Percentiles rank a stretch among this genome's conserved stretches.
Evolutionary conservation across 1,140 invertebrate species (phyloP).

Genomic region (Sycophila sp.): DNA sequence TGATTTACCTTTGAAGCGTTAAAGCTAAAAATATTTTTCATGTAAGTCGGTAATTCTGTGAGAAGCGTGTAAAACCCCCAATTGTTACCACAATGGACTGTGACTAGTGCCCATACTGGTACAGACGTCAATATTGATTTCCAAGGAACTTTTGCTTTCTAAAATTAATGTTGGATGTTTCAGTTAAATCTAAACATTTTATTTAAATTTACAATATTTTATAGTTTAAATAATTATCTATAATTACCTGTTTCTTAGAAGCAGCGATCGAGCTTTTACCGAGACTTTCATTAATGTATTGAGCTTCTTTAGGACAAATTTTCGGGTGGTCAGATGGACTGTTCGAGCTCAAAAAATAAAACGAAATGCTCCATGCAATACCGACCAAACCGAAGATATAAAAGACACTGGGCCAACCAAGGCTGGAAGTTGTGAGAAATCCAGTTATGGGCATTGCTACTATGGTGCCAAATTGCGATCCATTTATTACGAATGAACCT

Average conservation of each 20-base stretch:
- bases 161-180: too few relatives aligned
- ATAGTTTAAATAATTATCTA: too few relatives aligned
- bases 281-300: conserved; percentile 65
- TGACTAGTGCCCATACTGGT: conserved; percentile 84
- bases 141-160: conserved; percentile 76
- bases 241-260: background rate
- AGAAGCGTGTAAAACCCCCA: conserved; percentile 95
- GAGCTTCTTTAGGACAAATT: conserved; percentile 71
- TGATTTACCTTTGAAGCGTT: conserved; percentile 72
- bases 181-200: background rate
- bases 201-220: too few relatives aligned
- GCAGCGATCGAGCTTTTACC: too few relatives aligned
- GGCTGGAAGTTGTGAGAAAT: conserved; percentile 68
- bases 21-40: conserved; percentile 83
- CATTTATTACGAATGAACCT: conserved; percentile 61
- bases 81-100: conserved; percentile 86
- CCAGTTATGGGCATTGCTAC: conserved; percentile 78
- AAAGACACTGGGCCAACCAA: conserved; percentile 83
- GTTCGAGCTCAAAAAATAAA: conserved; percentile 73
- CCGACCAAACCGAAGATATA: conserved; percentile 77
- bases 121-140: conserved; percentile 76
- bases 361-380: conserved; percentile 71
- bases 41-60: conserved; percentile 90
- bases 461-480: conserved; percentile 76
- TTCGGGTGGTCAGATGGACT: conserved; percentile 70